These are phyloP conservation scores for Anas platyrhynchos DNA, from an alignment of 2,113 vertebrate species.

Conservation along the genomic window DNA sequence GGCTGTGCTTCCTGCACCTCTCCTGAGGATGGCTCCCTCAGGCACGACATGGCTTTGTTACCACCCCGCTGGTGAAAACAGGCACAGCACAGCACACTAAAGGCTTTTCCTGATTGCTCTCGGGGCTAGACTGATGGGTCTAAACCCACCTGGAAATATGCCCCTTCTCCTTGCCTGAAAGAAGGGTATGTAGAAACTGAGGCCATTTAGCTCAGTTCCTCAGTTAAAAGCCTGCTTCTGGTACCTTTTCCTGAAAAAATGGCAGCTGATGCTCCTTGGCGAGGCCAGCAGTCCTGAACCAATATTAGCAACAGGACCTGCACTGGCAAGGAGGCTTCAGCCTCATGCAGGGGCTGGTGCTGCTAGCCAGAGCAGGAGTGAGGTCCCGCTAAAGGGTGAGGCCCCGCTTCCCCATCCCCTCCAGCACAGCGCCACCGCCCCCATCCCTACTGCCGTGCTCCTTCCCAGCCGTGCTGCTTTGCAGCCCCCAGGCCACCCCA, in stretches of 20 bases:
- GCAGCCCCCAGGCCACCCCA: background rate
- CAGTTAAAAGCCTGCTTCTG: background rate
- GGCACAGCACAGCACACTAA: background rate
- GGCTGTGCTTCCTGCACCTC: rapidly evolving
- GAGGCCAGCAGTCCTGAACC: background rate
- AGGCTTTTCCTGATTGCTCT: background rate
- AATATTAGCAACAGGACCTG: background rate
- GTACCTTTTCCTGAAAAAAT: background rate
- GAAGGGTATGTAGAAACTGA: background rate
- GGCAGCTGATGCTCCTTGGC: background rate
- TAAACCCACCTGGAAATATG: background rate
- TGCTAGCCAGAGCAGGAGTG: background rate
- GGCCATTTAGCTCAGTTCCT: background rate
- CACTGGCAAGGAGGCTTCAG: background rate
- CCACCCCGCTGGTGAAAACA: background rate
- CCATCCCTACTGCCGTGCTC: rapidly evolving
- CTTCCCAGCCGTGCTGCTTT: background rate
- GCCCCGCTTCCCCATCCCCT: background rate
- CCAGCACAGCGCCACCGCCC: background rate
- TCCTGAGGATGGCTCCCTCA: background rate
- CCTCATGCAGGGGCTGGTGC: background rate
- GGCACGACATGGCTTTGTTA: background rate
- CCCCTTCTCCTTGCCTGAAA: background rate
- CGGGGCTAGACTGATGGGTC: background rate
- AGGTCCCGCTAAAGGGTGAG: background rate